These are phyloP conservation scores for Marcusenius ussheri DNA, from an alignment of 2,113 vertebrate species.

Conservation along the genomic window DNA sequence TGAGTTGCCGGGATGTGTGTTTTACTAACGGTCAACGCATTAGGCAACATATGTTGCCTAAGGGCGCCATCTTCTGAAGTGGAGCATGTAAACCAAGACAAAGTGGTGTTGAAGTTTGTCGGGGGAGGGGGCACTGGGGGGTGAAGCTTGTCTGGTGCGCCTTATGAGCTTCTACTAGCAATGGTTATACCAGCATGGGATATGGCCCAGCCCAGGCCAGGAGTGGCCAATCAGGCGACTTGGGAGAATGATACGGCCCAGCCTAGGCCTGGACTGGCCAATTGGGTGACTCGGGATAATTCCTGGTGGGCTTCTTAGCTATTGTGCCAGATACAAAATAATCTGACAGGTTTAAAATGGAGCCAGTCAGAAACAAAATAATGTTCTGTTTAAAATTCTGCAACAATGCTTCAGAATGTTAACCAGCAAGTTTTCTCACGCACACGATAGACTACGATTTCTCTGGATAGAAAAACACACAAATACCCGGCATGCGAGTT, in stretches of 20 bases:
- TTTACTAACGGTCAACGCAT: background rate
- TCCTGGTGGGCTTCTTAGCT: background rate
- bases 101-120: background rate
- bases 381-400: background rate
- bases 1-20: background rate
- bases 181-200: background rate
- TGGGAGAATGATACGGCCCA: background rate
- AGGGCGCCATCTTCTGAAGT: background rate
- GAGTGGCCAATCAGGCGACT: background rate
- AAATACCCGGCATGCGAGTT: background rate
- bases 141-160: background rate
- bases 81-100: background rate
- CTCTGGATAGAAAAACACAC: background rate
- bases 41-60: background rate
- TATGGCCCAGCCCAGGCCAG: background rate
- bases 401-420: background rate
- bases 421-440: background rate
- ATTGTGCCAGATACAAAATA: background rate
- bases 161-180: background rate
- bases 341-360: background rate
- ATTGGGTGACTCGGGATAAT: background rate
- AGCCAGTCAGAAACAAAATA: background rate
- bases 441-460: background rate
- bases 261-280: too few species aligned
- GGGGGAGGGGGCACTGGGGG: background rate